phyloP scores from a whole-genome alignment of 2,113 vertebrate species.

The Siniperca chuatsi region DNA sequence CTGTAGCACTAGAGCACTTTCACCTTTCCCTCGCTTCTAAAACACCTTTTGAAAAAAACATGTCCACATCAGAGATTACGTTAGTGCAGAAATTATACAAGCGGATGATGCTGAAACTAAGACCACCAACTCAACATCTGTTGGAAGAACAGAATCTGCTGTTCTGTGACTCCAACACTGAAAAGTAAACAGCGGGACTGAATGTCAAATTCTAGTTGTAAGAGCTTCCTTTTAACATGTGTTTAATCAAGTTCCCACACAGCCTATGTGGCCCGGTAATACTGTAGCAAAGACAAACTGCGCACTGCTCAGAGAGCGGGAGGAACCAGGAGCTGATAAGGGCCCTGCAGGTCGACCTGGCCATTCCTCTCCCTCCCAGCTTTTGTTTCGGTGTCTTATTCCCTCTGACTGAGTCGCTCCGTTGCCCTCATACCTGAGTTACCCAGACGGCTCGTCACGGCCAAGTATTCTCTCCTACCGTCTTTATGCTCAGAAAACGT shows the following conservation, averaged over 20 bases:
- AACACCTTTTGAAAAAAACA: too few relatives aligned
- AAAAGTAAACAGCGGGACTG: too few relatives aligned
- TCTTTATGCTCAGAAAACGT: conserved; percentile 7
- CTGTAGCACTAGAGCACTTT: too few relatives aligned
- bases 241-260: not conserved
- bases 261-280: not conserved
- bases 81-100: too few relatives aligned
- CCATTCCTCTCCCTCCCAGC: not conserved
- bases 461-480: not conserved
- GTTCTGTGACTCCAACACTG: too few relatives aligned
- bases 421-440: conserved; percentile 3
- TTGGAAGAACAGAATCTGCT: too few relatives aligned
- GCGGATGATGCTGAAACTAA: too few relatives aligned
- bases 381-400: not conserved
- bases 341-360: not conserved
- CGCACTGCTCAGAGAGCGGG: not conserved
- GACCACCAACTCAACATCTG: too few relatives aligned
- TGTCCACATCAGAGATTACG: too few relatives aligned
- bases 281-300: not conserved
- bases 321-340: not conserved
- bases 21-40: too few relatives aligned
- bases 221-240: too few relatives aligned
- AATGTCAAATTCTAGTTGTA: too few relatives aligned
- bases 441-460: conserved; percentile 3
- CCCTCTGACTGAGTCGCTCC: not conserved